phyloP scores from a whole-genome alignment of 2,888 invertebrate species.

The Eilema griseolum region DNA sequence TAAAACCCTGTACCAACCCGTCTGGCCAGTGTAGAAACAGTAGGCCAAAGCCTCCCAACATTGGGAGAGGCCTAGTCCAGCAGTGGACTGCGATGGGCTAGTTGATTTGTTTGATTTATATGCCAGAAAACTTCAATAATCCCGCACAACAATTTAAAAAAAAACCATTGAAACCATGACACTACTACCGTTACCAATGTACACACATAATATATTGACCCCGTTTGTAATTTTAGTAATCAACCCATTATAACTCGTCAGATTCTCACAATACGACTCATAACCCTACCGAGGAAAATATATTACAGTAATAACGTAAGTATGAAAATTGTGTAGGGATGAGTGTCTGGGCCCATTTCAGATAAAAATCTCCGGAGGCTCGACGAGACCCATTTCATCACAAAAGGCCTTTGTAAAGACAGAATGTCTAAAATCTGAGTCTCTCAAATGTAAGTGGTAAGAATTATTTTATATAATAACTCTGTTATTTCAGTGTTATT shows the following conservation, averaged over 20 bases:
- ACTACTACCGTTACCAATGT: too few species aligned
- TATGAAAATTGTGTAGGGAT: background rate
- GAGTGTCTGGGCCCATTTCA: slow-evolving; percentile 6
- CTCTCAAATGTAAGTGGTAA: background rate
- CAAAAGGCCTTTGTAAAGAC: slow-evolving; percentile 11
- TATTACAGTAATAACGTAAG: slow-evolving; percentile 3
- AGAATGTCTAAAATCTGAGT: slow-evolving; percentile 7
- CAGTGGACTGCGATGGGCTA: too few species aligned
- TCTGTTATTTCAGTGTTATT: background rate
- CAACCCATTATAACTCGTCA: background rate
- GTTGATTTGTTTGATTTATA: too few species aligned
- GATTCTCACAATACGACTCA: background rate
- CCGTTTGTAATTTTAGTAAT: too few species aligned
- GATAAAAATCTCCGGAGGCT: slow-evolving; percentile 9
- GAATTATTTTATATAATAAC: background rate
- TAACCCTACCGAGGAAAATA: background rate
- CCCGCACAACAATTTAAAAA: too few species aligned
- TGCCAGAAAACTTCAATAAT: too few species aligned
- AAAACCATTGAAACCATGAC: too few species aligned
- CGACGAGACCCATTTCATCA: slow-evolving; percentile 5
- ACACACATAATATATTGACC: too few species aligned
- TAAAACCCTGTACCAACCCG: too few species aligned
- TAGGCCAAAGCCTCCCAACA: too few species aligned
- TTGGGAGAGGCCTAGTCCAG: too few species aligned
- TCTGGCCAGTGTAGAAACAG: too few species aligned